phyloP scores from a whole-genome alignment of 2,888 invertebrate genomes.

The Chironomus riparius region DNA sequence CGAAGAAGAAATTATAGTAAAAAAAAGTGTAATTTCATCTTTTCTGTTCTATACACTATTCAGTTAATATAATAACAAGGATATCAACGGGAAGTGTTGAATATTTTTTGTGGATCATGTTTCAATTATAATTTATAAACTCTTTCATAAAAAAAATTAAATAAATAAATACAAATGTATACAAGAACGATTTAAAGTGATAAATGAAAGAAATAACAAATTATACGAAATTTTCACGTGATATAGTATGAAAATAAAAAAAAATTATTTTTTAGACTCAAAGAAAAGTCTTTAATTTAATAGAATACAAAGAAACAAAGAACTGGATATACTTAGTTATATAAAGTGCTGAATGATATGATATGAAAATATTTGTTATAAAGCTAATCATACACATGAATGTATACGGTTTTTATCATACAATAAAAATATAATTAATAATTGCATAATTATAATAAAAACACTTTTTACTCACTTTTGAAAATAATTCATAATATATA shows the following conservation, averaged over 20 bases:
- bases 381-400: background rate
- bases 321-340: background rate
- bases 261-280: constrained; percentile 4
- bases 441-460: too few relatives aligned
- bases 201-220: constrained; percentile 19
- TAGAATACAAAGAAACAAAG: background rate
- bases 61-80: background rate
- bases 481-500: too few relatives aligned
- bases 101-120: background rate
- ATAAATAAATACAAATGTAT: constrained; percentile 22
- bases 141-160: background rate
- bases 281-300: constrained; percentile 5
- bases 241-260: background rate
- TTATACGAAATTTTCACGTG: constrained; percentile 25
- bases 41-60: too few relatives aligned
- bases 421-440: background rate
- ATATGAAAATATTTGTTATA: background rate
- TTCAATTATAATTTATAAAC: background rate
- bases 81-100: background rate
- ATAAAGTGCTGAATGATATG: background rate
- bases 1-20: background rate
- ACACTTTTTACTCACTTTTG: too few relatives aligned
- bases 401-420: background rate
- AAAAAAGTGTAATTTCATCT: background rate
- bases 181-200: constrained; percentile 25